Conservation (phyloP, 1,140 invertebrate species). For the Pseudomyrmex cubaensis region DNA sequence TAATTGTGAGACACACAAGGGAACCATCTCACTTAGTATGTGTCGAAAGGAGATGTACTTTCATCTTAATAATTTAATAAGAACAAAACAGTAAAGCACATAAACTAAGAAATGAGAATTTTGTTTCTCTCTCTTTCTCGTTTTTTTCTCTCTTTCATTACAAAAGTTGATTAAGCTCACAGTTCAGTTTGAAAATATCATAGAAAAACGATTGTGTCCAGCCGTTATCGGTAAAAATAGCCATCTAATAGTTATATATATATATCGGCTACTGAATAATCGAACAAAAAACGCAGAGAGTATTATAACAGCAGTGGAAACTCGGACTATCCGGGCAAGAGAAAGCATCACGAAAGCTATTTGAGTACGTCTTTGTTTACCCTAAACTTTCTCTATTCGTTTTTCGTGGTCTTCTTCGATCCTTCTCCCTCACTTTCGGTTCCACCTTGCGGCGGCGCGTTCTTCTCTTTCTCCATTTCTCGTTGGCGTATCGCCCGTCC, state of each 20-base stretch:
- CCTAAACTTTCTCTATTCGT: constrained; percentile 66
- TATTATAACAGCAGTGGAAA: constrained; percentile 12
- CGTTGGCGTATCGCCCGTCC: constrained; percentile 27
- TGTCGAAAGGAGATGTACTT: too few relatives aligned
- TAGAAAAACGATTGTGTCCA: not conserved
- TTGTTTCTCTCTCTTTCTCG: too few relatives aligned
- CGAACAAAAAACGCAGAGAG: constrained; percentile 17
- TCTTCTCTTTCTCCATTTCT: not conserved
- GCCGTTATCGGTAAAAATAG: constrained; percentile 30
- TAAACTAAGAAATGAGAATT: not conserved
- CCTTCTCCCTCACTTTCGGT: constrained; percentile 54
- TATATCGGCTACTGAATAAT: constrained; percentile 26
- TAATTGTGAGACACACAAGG: not conserved
- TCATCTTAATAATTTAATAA: not conserved
- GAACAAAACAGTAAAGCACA: not conserved
- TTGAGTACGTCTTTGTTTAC: constrained; percentile 49
- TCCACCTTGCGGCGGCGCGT: not conserved
- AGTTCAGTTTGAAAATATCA: not conserved
- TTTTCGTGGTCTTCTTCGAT: constrained; percentile 44
- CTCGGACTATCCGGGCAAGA: constrained; percentile 3
- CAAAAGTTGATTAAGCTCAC: too few relatives aligned
- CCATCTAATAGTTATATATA: constrained; percentile 2
- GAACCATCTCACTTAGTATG: too few relatives aligned
- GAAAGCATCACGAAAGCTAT: constrained; percentile 24
- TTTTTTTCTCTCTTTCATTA: too few relatives aligned